Evolutionary conservation across 2,113 vertebrate species (phyloP).

Genomic region (Marcusenius ussheri): DNA sequence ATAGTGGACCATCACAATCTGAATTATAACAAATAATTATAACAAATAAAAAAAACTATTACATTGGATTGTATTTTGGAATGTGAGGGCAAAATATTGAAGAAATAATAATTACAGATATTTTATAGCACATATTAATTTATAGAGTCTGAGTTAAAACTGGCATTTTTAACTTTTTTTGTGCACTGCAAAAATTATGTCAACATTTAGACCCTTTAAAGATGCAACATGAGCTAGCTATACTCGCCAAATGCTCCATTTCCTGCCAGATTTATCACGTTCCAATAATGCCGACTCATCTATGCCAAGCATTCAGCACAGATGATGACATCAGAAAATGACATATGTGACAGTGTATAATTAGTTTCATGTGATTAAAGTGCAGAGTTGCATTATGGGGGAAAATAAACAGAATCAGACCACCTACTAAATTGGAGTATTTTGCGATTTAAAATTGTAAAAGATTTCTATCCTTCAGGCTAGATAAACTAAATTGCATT

Average conservation of each 20-base stretch:
- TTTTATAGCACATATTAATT: not conserved
- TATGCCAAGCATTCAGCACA: not conserved
- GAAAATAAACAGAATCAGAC: slow-evolving; percentile 1
- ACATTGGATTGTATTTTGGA: not conserved
- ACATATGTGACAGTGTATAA: slow-evolving; percentile 1
- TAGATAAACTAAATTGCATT: not conserved
- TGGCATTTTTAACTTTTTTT: not conserved
- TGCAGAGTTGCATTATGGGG: not conserved
- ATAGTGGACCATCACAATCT: not conserved
- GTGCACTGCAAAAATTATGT: not conserved
- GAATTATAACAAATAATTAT: not conserved
- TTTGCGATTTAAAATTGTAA: not conserved
- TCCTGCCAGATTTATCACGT: not conserved
- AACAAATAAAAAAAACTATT: not conserved
- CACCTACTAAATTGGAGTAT: slow-evolving; percentile 6
- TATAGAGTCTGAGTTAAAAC: not conserved
- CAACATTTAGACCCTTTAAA: not conserved
- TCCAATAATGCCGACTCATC: not conserved
- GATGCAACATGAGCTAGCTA: not conserved
- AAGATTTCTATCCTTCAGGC: not conserved
- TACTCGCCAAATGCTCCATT: not conserved
- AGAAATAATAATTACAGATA: not conserved
- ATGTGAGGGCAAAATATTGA: not conserved
- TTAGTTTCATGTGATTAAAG: not conserved
- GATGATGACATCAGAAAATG: not conserved